Evolutionary conservation across 2,797 vertebrate genomes (phyloP).

Genomic region (Centropyge bicolor): DNA sequence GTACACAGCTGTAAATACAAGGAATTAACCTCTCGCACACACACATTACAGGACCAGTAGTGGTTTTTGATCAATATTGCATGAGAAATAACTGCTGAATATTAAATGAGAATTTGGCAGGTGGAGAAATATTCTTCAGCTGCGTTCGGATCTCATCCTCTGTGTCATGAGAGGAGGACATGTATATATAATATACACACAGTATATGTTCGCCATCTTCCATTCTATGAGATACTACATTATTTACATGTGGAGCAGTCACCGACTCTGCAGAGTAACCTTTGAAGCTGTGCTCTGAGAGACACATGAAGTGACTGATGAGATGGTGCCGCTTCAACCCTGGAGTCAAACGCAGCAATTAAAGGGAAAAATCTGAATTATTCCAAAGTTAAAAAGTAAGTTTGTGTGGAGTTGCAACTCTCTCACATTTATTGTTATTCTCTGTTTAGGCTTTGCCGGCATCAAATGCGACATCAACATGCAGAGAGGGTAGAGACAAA

Average conservation of each 20-base stretch:
- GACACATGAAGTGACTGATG: slow-evolving; percentile 37
- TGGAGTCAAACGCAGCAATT: slow-evolving; percentile 46
- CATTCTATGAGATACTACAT: slow-evolving; percentile 48
- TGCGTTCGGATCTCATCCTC: slow-evolving; percentile 38
- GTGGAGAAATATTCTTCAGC: slow-evolving; percentile 44
- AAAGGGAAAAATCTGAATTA: slow-evolving; percentile 26
- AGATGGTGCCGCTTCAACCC: not conserved
- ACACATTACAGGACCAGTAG: slow-evolving; percentile 32
- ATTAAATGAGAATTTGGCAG: slow-evolving; percentile 55
- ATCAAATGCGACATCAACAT: slow-evolving; percentile 29
- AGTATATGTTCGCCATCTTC: slow-evolving; percentile 22
- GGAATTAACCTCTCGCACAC: slow-evolving; percentile 35
- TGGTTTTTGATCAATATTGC: slow-evolving; percentile 66
- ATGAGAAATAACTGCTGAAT: slow-evolving; percentile 61
- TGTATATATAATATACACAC: slow-evolving; percentile 13
- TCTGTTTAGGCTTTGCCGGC: slow-evolving; percentile 12
- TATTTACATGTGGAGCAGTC: slow-evolving; percentile 62
- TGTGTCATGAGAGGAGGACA: slow-evolving; percentile 44
- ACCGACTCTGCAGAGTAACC: slow-evolving; percentile 28
- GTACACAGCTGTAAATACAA: slow-evolving; percentile 27
- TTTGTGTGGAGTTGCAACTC: slow-evolving; percentile 11
- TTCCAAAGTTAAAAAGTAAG: slow-evolving; percentile 26
- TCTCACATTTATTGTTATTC: slow-evolving; percentile 7
- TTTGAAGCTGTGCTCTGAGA: slow-evolving; percentile 36
- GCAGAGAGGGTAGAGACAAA: slow-evolving; percentile 16